A percentile compares a stretch with the other conserved stretches of the same genome.
Evolutionary conservation across 2,888 invertebrate genomes (phyloP).

Genomic region (Volucella bombylans): DNA sequence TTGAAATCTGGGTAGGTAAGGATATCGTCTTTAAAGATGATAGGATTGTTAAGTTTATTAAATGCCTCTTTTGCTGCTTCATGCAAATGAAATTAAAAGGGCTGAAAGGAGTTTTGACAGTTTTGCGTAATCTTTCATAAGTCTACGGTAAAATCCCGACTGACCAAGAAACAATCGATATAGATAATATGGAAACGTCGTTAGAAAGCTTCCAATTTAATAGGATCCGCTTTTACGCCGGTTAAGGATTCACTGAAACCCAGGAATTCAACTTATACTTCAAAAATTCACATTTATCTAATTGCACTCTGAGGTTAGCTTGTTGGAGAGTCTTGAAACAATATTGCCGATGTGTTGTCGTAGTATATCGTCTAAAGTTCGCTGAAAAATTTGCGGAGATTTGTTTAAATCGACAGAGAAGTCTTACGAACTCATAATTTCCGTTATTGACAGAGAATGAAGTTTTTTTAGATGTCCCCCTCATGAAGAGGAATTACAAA

Average conservation of each 20-base stretch:
- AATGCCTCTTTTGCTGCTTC: too few species aligned
- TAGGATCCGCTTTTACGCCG: slow-evolving; percentile 51
- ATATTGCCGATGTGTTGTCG: slow-evolving; percentile 36
- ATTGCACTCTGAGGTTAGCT: slow-evolving; percentile 47
- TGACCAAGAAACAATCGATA: too few species aligned
- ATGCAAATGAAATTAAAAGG: too few species aligned
- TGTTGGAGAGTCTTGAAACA: slow-evolving; percentile 32
- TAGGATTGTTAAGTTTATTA: too few species aligned
- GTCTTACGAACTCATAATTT: slow-evolving; percentile 40
- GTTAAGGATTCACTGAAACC: slow-evolving; percentile 55
- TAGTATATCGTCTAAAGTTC: slow-evolving; percentile 26
- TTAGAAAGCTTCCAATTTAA: slow-evolving; percentile 41
- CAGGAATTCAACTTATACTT: slow-evolving; percentile 47
- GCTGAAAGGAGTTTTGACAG: too few species aligned
- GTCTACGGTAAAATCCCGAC: too few species aligned
- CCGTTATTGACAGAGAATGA: slow-evolving; percentile 40
- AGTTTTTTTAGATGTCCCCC: slow-evolving; percentile 31
- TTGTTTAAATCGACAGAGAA: slow-evolving; percentile 49
- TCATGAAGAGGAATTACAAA: slow-evolving; percentile 50
- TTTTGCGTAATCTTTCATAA: too few species aligned
- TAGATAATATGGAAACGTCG: slow-evolving; percentile 38
- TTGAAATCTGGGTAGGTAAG: slow-evolving; percentile 30
- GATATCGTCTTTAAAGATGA: not conserved
- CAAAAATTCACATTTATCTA: slow-evolving; percentile 59
- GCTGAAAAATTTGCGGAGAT: slow-evolving; percentile 39